phyloP scores from a whole-genome alignment of 2,113 vertebrate species.

The Notarius quadriscutis region DNA sequence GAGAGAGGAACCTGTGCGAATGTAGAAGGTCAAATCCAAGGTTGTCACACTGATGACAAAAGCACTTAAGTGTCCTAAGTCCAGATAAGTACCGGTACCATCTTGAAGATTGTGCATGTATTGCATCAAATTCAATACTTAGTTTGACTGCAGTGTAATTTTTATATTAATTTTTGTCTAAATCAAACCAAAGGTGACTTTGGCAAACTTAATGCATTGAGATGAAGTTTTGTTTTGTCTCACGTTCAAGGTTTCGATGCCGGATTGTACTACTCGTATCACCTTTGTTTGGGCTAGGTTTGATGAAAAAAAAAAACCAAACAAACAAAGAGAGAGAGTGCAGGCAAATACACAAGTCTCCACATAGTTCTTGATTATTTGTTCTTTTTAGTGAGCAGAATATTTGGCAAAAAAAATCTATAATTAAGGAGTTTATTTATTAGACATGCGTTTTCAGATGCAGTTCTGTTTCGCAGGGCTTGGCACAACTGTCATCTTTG shows the following conservation, averaged over 20 bases:
- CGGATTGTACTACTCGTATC: neutral
- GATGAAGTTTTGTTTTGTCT: conserved; percentile 34
- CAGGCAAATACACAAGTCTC: neutral
- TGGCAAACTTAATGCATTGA: neutral
- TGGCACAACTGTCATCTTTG: conserved; percentile 22
- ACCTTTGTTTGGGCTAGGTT: conserved; percentile 19
- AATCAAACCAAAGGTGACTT: neutral
- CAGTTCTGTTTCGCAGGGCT: conserved; percentile 17
- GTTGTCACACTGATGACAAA: neutral
- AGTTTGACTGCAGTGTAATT: neutral
- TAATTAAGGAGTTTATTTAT: neutral
- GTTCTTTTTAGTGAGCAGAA: neutral
- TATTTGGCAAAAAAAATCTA: neutral
- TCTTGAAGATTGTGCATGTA: no score
- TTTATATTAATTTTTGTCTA: neutral
- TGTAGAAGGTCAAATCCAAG: neutral
- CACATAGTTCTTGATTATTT: neutral
- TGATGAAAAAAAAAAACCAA: neutral
- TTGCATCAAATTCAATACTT: neutral
- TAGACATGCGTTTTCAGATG: conserved; percentile 5
- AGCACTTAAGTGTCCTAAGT: neutral
- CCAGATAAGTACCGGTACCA: neutral
- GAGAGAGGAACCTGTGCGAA: neutral
- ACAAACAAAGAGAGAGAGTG: neutral
- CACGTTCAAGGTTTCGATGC: conserved; percentile 19